Percentiles rank a stretch among this genome's conserved stretches.
Conservation (phyloP, 2,888 invertebrate species). For the Ryuthela nishihirai region DNA sequence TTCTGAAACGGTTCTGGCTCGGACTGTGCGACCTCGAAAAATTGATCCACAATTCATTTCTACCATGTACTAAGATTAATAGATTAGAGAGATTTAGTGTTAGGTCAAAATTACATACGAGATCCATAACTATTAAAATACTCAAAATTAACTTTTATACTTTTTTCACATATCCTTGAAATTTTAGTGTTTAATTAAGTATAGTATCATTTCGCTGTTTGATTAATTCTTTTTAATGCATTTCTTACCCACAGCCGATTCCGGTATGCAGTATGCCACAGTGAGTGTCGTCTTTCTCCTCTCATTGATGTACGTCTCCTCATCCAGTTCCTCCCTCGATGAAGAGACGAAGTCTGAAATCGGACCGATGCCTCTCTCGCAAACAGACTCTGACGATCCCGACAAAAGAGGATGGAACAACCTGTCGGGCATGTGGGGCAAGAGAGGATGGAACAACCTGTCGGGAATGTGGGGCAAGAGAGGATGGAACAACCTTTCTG, state of each 20-base stretch:
- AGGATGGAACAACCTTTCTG: constrained; percentile 49
- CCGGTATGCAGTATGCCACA: constrained; percentile 9
- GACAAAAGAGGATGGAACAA: constrained; percentile 43
- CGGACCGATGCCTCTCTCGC: too few species aligned
- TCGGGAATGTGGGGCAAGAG: constrained; percentile 56
- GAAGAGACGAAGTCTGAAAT: too few species aligned
- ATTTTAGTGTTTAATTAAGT: neutral
- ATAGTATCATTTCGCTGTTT: neutral
- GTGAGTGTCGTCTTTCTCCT: constrained; percentile 4
- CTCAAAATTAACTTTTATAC: too few species aligned
- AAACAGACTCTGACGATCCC: too few species aligned
- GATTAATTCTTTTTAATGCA: neutral
- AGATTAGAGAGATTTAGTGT: too few species aligned
- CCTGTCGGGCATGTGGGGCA: constrained; percentile 53
- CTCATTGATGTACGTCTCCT: constrained; percentile 13
- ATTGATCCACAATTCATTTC: too few species aligned
- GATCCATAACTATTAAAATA: too few species aligned
- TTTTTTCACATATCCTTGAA: too few species aligned
- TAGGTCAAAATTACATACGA: too few species aligned
- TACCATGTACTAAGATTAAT: too few species aligned
- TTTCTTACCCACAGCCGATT: neutral
- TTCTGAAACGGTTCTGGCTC: too few species aligned
- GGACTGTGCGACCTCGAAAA: too few species aligned
- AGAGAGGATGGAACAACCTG: constrained; percentile 53
- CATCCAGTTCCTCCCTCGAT: constrained; percentile 14